Evolutionary conservation across 2,113 vertebrate species (phyloP).

Genomic region (Oreochromis tanganicae): DNA sequence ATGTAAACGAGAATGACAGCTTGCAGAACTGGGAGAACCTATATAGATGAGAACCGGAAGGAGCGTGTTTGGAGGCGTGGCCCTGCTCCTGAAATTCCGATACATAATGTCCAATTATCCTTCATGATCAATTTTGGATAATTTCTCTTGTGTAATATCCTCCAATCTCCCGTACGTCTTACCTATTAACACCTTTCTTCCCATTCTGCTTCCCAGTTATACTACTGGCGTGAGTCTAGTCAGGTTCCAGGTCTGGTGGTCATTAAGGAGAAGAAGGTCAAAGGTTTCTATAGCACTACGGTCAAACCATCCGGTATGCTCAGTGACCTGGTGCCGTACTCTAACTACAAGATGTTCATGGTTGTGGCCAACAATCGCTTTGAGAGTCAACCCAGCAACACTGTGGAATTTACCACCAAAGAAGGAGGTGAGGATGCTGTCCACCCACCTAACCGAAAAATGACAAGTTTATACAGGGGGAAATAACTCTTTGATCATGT

Average conservation of each 20-base stretch:
- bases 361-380: slow-evolving; percentile 88
- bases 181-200: neutral
- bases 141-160: neutral
- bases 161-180: neutral
- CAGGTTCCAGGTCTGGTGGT: slow-evolving; percentile 84
- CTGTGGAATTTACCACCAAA: slow-evolving; percentile 85
- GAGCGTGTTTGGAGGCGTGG: neutral
- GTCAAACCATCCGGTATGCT: slow-evolving; percentile 80
- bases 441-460: neutral
- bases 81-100: neutral
- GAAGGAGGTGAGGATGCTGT: slow-evolving; percentile 83
- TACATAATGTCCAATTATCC: neutral
- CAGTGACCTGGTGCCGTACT: slow-evolving; percentile 85
- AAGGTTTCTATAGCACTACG: slow-evolving; percentile 77
- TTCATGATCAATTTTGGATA: neutral
- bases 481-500: neutral
- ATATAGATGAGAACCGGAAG: neutral
- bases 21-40: neutral
- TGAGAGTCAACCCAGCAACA: slow-evolving; percentile 84
- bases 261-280: slow-evolving; percentile 82
- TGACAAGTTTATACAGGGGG: neutral
- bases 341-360: slow-evolving; percentile 92
- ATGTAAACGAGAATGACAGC: neutral
- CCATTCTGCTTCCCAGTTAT: slow-evolving; percentile 75
- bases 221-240: slow-evolving; percentile 94